These are phyloP conservation scores for Romanomermis culicivorax DNA, from an alignment of 2,888 invertebrate genomes.

Conservation along the genomic window DNA sequence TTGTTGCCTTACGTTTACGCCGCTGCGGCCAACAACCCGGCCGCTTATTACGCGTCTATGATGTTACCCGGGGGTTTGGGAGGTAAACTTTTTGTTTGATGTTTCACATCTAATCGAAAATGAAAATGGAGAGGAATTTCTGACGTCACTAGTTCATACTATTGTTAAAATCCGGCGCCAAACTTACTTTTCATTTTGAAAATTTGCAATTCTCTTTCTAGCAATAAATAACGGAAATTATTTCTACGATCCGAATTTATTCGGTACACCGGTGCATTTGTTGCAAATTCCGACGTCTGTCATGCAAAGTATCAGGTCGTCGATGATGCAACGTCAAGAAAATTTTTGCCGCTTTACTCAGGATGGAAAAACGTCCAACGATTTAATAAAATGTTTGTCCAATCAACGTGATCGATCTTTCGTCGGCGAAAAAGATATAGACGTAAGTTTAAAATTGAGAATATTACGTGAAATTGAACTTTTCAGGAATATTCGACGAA, in stretches of 20 bases:
- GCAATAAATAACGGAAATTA: constrained; percentile 15
- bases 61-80: neutral
- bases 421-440: neutral
- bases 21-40: neutral
- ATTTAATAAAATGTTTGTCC: neutral
- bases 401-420: neutral
- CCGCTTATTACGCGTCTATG: constrained; percentile 4
- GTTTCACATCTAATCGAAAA: no score
- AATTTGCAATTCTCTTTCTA: neutral
- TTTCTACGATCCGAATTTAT: constrained; percentile 32
- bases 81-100: no score
- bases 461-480: no score
- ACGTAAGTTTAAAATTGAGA: constrained; percentile 4
- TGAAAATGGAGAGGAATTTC: no score
- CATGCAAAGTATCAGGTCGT: constrained; percentile 24
- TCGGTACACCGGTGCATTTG: constrained; percentile 36
- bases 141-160: no score
- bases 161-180: no score
- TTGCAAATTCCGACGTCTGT: constrained; percentile 40
- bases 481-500: no score
- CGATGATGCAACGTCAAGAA: constrained; percentile 12
- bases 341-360: constrained; percentile 10
- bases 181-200: no score
- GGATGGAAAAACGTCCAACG: constrained; percentile 8
- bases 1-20: constrained; percentile 32